These are phyloP conservation scores for Harpagoxenus sublaevis DNA, from an alignment of 2,888 invertebrate species.

Conservation along the genomic window DNA sequence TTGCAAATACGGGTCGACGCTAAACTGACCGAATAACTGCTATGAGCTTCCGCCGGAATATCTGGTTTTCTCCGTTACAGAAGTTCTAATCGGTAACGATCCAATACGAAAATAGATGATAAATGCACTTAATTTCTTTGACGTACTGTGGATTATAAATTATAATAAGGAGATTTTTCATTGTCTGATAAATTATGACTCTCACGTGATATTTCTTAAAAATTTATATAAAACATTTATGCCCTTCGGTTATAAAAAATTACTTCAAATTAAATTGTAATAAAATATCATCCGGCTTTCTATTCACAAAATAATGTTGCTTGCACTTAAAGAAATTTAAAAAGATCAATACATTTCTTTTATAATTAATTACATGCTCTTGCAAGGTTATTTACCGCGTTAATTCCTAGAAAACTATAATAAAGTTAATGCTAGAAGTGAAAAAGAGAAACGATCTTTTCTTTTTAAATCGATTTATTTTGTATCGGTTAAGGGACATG, in stretches of 20 bases:
- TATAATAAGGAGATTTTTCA: neutral
- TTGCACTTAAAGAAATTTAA: neutral
- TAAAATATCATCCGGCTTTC: neutral
- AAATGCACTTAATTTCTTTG: neutral
- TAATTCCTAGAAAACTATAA: neutral
- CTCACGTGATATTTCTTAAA: neutral
- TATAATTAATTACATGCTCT: neutral
- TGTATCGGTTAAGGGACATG: slow-evolving; percentile 54
- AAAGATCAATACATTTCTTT: neutral
- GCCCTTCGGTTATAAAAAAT: neutral
- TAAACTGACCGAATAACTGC: slow-evolving; percentile 57
- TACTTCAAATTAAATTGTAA: neutral
- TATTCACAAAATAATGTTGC: neutral
- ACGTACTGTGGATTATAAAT: neutral
- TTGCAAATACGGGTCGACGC: slow-evolving; percentile 56
- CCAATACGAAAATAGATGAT: neutral
- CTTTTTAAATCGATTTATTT: slow-evolving; percentile 14
- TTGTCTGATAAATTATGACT: neutral
- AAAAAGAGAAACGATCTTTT: neutral
- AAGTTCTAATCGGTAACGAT: slow-evolving; percentile 31
- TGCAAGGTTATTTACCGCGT: neutral
- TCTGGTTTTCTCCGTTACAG: slow-evolving; percentile 31
- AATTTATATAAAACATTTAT: neutral
- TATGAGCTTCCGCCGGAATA: slow-evolving; percentile 36
- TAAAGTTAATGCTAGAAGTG: neutral